Conservation (phyloP, 2,888 invertebrate species). For the Athrips mouffetella region DNA sequence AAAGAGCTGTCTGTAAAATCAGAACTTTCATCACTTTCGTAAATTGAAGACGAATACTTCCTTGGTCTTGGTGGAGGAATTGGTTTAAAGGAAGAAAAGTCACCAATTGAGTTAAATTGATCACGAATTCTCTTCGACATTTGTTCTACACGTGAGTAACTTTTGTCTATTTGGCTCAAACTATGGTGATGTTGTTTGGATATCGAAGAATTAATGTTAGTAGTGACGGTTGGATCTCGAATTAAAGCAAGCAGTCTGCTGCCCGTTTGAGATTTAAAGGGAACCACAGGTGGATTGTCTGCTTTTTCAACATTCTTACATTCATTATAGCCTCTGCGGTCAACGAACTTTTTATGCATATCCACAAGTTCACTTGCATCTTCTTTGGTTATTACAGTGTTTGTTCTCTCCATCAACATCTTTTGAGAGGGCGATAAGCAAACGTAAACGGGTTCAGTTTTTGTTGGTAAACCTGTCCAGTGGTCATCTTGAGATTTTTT, state of each 20-base stretch:
- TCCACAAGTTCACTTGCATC: conserved; percentile 82
- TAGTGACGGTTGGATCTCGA: conserved; percentile 69
- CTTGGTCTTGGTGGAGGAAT: conserved; percentile 63
- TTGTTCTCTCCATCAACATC: conserved; percentile 76
- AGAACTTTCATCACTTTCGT: conserved; percentile 69
- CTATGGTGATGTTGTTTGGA: conserved; percentile 37
- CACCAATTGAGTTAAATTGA: conserved; percentile 25
- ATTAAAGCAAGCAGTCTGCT: conserved; percentile 81
- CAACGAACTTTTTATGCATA: conserved; percentile 83
- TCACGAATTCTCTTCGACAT: conserved; percentile 30
- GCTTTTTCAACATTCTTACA: conserved; percentile 28
- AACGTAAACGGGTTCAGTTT: conserved; percentile 78
- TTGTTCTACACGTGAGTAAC: conserved; percentile 25
- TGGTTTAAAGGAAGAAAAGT: conserved; percentile 47
- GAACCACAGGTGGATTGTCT: conserved; percentile 39
- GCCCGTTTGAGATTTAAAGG: conserved; percentile 75
- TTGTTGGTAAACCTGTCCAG: conserved; percentile 81
- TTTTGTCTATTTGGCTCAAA: conserved; percentile 37
- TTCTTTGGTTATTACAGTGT: conserved; percentile 63
- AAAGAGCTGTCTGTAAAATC: conserved; percentile 60
- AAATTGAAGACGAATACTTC: conserved; percentile 56
- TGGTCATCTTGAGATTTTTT: conserved; percentile 59
- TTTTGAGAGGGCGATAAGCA: conserved; percentile 87
- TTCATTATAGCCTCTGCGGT: conserved; percentile 80
- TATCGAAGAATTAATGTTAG: conserved; percentile 44